Conservation (phyloP, 2,888 invertebrate species). For the Torymus tubicola region DNA sequence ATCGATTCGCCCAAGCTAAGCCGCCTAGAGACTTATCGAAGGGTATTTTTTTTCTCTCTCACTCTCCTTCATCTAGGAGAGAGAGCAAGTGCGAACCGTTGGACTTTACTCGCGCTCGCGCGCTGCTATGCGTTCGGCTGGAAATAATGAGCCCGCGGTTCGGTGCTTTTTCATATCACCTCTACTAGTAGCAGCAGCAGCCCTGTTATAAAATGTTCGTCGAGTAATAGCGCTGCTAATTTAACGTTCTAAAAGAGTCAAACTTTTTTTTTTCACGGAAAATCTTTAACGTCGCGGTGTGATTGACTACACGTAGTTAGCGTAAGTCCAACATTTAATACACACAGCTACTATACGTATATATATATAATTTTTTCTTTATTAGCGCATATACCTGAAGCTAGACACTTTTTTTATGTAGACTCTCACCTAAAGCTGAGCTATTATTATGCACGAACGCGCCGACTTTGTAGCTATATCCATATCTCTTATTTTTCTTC, state of each 20-base stretch:
- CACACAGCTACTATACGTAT: too few relatives aligned
- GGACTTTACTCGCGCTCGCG: constrained; percentile 1
- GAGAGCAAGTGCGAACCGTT: too few relatives aligned
- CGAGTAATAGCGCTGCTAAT: background rate
- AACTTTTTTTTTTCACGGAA: too few relatives aligned
- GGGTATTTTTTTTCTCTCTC: constrained; percentile 8
- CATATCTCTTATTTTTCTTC: constrained; percentile 28
- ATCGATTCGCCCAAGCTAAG: constrained; percentile 35
- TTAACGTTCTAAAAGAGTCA: background rate
- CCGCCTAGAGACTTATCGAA: constrained; percentile 26
- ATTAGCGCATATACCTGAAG: background rate
- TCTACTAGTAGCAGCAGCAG: background rate
- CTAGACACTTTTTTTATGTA: background rate
- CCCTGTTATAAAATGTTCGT: background rate
- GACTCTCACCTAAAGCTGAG: background rate
- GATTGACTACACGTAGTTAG: too few relatives aligned
- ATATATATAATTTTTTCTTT: constrained; percentile 3
- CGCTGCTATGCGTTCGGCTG: constrained; percentile 11
- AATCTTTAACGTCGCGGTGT: too few relatives aligned
- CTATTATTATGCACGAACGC: constrained; percentile 4
- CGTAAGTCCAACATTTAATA: too few relatives aligned
- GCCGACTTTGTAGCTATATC: background rate
- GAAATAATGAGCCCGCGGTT: constrained; percentile 32
- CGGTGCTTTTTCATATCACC: background rate
- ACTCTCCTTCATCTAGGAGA: background rate